Evolutionary conservation across 2,888 invertebrate genomes (phyloP).

Genomic region (Tipula lateralis): DNA sequence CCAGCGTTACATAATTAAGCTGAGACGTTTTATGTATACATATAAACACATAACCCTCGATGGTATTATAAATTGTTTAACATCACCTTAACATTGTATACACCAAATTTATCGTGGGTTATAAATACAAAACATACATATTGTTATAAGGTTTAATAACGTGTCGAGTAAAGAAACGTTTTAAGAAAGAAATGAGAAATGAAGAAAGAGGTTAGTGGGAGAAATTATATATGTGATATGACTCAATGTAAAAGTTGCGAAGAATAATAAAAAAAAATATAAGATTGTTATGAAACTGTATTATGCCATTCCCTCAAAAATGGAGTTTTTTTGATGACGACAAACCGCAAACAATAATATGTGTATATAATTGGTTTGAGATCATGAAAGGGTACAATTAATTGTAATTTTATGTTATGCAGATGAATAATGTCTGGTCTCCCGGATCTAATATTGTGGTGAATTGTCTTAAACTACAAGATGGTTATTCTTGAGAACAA

Average conservation of each 20-base stretch:
- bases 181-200: not conserved
- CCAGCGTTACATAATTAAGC: not conserved
- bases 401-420: not conserved
- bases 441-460: not conserved
- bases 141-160: not conserved
- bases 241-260: slow-evolving; percentile 19
- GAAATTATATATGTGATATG: slow-evolving; percentile 2
- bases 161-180: not conserved
- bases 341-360: not conserved
- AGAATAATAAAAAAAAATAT: not conserved
- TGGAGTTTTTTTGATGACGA: not conserved
- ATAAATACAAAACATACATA: not conserved
- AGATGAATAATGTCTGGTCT: not conserved
- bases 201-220: slow-evolving; percentile 24
- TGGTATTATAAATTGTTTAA: not conserved
- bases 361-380: not conserved
- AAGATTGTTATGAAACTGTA: slow-evolving; percentile 4
- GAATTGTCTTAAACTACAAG: too few relatives aligned
- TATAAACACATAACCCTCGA: not conserved
- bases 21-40: not conserved
- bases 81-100: not conserved
- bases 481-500: too few relatives aligned
- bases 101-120: not conserved
- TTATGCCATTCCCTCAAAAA: not conserved
- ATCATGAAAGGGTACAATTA: not conserved